These are phyloP conservation scores for Chelonus insularis DNA, from an alignment of 1,140 invertebrate species.

Conservation along the genomic window DNA sequence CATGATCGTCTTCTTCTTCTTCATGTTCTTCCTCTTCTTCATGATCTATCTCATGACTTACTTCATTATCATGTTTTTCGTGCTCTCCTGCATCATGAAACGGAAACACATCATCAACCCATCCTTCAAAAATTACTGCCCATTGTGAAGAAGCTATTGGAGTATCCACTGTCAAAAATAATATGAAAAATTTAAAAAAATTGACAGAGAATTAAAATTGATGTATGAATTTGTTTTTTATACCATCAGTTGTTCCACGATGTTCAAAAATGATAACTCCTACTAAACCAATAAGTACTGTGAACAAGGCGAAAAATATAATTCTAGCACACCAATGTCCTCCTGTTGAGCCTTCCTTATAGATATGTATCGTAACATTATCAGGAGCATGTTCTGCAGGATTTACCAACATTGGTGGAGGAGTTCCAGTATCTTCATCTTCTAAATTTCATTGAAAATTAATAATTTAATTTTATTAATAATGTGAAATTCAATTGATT, in stretches of 20 bases:
- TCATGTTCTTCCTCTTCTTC: slow-evolving; percentile 39
- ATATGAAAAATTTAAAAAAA: slow-evolving; percentile 13
- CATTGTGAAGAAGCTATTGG: slow-evolving; percentile 71
- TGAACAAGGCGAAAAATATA: slow-evolving; percentile 75
- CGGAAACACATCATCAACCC: slow-evolving; percentile 69
- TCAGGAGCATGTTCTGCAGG: slow-evolving; percentile 57
- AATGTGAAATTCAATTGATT: background rate
- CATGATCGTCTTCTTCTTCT: slow-evolving; percentile 33
- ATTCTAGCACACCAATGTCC: slow-evolving; percentile 82
- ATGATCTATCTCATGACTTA: slow-evolving; percentile 38
- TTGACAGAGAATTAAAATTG: background rate
- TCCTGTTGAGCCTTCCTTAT: slow-evolving; percentile 73
- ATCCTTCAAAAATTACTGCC: slow-evolving; percentile 74
- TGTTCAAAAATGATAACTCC: slow-evolving; percentile 79
- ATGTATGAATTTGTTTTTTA: slow-evolving; percentile 48
- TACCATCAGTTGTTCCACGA: slow-evolving; percentile 75
- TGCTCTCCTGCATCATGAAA: slow-evolving; percentile 56
- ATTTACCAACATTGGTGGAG: slow-evolving; percentile 36
- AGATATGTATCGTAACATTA: slow-evolving; percentile 73
- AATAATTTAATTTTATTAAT: slow-evolving; percentile 10
- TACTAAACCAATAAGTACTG: slow-evolving; percentile 70
- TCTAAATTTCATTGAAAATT: slow-evolving; percentile 40
- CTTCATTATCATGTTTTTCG: slow-evolving; percentile 43
- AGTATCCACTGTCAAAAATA: slow-evolving; percentile 67
- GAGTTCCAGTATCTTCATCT: slow-evolving; percentile 49